Percentiles rank a stretch among this genome's conserved stretches.
Evolutionary conservation across 2,797 vertebrate species (phyloP).

Genomic region (Knipowitschia caucasica): DNA sequence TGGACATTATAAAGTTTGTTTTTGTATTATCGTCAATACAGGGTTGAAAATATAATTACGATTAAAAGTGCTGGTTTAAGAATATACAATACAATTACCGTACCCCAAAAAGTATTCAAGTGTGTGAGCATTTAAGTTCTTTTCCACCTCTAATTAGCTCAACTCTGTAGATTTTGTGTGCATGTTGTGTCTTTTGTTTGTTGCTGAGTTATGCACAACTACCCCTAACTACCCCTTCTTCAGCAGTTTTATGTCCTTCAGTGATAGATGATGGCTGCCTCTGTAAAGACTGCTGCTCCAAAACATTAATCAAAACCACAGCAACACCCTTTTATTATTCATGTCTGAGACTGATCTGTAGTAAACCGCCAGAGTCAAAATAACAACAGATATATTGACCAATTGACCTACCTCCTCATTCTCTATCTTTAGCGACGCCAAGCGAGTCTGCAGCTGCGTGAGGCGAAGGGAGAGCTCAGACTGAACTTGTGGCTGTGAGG

Average conservation of each 20-base stretch:
- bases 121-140: too few relatives aligned
- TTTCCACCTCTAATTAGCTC: too few relatives aligned
- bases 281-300: constrained; percentile 23
- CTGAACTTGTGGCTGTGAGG: constrained; percentile 92
- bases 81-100: too few relatives aligned
- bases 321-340: not conserved
- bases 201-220: constrained; percentile 55
- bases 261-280: constrained; percentile 62
- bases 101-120: too few relatives aligned
- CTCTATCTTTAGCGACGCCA: constrained; percentile 93
- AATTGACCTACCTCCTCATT: constrained; percentile 89
- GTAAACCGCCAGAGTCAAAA: not conserved
- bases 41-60: too few relatives aligned
- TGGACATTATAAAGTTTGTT: too few relatives aligned
- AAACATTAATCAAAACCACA: constrained; percentile 17
- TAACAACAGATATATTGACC: not conserved
- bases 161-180: constrained; percentile 44
- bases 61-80: too few relatives aligned
- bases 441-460: constrained; percentile 91
- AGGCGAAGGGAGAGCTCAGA: constrained; percentile 89
- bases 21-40: too few relatives aligned
- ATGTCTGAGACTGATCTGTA: not conserved
- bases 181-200: constrained; percentile 26
- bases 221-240: constrained; percentile 61
- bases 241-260: constrained; percentile 68